These are phyloP conservation scores for Sympetrum striolatum DNA, from an alignment of 2,888 invertebrate genomes.

Conservation along the genomic window DNA sequence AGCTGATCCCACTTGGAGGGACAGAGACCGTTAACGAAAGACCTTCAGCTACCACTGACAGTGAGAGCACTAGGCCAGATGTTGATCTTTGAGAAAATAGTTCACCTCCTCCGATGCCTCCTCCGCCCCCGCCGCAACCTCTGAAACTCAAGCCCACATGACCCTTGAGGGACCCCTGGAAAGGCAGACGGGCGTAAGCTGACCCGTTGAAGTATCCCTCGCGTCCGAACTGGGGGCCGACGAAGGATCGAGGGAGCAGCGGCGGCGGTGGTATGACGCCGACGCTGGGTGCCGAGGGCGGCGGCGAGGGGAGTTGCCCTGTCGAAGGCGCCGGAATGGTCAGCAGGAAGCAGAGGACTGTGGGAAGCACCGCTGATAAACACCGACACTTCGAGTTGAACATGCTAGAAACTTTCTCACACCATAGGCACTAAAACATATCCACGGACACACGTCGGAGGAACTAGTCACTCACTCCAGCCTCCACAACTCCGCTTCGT, in stretches of 20 bases:
- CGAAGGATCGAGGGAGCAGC: neutral
- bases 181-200: slow-evolving; percentile 74
- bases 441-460: slow-evolving; percentile 33
- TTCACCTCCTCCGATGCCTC: slow-evolving; percentile 47
- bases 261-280: neutral
- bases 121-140: slow-evolving; percentile 70
- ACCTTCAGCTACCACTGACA: neutral
- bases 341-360: slow-evolving; percentile 3
- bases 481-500: slow-evolving; percentile 27
- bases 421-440: slow-evolving; percentile 39
- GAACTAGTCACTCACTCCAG: slow-evolving; percentile 7
- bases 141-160: slow-evolving; percentile 84
- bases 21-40: neutral
- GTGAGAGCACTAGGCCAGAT: slow-evolving; percentile 28
- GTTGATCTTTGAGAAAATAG: slow-evolving; percentile 58
- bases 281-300: neutral
- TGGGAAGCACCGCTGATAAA: slow-evolving; percentile 18
- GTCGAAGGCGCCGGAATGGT: neutral
- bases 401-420: slow-evolving; percentile 33
- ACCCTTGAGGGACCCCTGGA: slow-evolving; percentile 77
- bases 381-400: slow-evolving; percentile 24
- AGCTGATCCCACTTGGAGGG: neutral
- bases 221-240: slow-evolving; percentile 53
- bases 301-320: neutral
- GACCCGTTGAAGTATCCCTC: slow-evolving; percentile 87